These are phyloP conservation scores for Scarus forsteni DNA, from an alignment of 2,797 vertebrate species.

Conservation along the genomic window DNA sequence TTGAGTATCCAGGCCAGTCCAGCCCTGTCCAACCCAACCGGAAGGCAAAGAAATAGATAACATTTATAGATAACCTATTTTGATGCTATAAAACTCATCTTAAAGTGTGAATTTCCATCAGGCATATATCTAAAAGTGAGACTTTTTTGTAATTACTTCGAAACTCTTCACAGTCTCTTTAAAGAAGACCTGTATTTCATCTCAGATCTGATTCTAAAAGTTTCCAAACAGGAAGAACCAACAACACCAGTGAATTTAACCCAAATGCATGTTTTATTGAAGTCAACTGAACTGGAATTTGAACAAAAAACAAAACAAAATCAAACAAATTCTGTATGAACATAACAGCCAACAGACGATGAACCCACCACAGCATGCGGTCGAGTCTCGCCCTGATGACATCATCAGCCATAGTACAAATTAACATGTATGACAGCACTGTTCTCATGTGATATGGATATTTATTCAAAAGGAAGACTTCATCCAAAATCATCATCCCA, in stretches of 20 bases:
- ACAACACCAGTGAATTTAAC: conserved; percentile 70
- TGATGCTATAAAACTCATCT: too few species aligned
- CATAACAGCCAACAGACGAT: conserved; percentile 68
- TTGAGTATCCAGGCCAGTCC: too few species aligned
- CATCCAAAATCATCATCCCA: conserved; percentile 71
- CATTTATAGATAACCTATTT: too few species aligned
- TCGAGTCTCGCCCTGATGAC: conserved; percentile 72
- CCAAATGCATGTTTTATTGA: conserved; percentile 87
- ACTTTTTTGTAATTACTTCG: too few species aligned
- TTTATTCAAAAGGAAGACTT: conserved; percentile 88
- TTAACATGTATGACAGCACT: conserved; percentile 76
- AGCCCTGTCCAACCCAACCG: too few species aligned
- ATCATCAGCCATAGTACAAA: conserved; percentile 80
- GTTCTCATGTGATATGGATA: conserved; percentile 81
- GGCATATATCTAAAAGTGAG: too few species aligned
- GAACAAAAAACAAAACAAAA: conserved; percentile 59
- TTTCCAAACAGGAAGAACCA: conserved; percentile 34
- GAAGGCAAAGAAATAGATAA: too few species aligned
- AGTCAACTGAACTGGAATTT: conserved; percentile 81
- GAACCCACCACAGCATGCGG: conserved; percentile 68
- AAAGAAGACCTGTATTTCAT: background rate
- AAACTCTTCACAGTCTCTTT: background rate
- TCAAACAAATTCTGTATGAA: conserved; percentile 69
- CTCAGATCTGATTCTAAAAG: background rate
- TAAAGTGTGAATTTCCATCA: too few species aligned